phyloP scores from a whole-genome alignment of 2,113 vertebrate species.

The Lagenorhynchus albirostris region DNA sequence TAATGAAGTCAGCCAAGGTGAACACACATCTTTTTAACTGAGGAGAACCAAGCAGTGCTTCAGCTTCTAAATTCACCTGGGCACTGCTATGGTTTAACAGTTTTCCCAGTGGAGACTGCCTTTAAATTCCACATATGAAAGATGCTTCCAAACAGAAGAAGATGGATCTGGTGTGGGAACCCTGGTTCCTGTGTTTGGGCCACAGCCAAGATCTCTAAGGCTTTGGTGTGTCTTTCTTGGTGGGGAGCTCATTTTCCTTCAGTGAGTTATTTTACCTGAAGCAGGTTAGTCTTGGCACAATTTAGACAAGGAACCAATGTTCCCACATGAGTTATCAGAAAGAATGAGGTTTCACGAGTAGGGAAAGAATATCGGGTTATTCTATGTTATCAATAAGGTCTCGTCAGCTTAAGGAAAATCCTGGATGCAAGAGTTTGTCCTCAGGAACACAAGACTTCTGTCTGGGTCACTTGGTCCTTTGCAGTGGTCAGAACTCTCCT shows the following conservation, averaged over 20 bases:
- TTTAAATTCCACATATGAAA: background rate
- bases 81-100: background rate
- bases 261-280: background rate
- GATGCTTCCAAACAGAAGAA: background rate
- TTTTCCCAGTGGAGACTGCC: background rate
- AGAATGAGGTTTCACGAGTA: background rate
- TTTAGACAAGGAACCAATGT: background rate
- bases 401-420: background rate
- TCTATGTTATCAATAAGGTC: background rate
- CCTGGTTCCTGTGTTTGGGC: background rate
- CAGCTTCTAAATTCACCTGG: background rate
- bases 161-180: background rate
- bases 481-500: background rate
- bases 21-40: background rate
- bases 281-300: background rate
- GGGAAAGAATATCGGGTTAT: background rate
- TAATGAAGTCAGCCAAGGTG: background rate
- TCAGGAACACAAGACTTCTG: background rate
- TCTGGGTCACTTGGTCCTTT: background rate
- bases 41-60: background rate
- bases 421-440: background rate
- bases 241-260: background rate
- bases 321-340: background rate
- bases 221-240: background rate
- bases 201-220: background rate